Evolutionary conservation across 2,113 vertebrate genomes (phyloP), one percentile per base, ranked within the genome.

Genomic region (Telmatochromis brachygnathus): DNA sequence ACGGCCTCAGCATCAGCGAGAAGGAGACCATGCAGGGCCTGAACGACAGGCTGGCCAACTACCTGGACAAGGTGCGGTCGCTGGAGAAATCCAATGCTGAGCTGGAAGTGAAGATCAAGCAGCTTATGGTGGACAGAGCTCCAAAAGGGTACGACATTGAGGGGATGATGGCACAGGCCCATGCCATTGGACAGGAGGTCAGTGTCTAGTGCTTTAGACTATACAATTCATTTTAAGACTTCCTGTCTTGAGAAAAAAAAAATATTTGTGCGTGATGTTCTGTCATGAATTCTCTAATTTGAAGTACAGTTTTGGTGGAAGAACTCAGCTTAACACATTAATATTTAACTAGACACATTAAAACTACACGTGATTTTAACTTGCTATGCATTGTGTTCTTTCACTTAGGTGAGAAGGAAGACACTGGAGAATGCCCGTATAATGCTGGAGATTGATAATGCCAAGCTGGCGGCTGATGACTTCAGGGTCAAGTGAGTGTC

Each of bases 1-100:
- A 95, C 3, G 91, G 95, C 53, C 56, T 95, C 6, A 65, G 79
- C 1, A 37, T 93, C 87, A 96, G 94, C 1, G 97, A 98, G 39
- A 98, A 98, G 90, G 97, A 98, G 90, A 97, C 97, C 86, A 98
- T 98, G 98, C 97, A 97, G 95, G 96, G 97, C 79, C 96, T 98
- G 90, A 98, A 98, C 5, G 96, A 96, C 93, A 96, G 98, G 21
- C 95, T 98, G 83, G 97, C 97, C 30, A 97, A 91, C 93, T 97
- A 96, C 90, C 88, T 97, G 93, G 96, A 97, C 56, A 97, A 97
- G 90, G 95, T 97, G 30, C 95, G 93, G 30, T 88, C 94, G 0
- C 95, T 97, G 93, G 97, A 97, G 88, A 91, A 95, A 90, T 96
- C 96, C 89, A 97, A 97, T 30, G 75, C 94, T 8, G 96, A 96